These are phyloP conservation scores for Perccottus glenii DNA, from an alignment of 2,113 vertebrate species.

Conservation along the genomic window DNA sequence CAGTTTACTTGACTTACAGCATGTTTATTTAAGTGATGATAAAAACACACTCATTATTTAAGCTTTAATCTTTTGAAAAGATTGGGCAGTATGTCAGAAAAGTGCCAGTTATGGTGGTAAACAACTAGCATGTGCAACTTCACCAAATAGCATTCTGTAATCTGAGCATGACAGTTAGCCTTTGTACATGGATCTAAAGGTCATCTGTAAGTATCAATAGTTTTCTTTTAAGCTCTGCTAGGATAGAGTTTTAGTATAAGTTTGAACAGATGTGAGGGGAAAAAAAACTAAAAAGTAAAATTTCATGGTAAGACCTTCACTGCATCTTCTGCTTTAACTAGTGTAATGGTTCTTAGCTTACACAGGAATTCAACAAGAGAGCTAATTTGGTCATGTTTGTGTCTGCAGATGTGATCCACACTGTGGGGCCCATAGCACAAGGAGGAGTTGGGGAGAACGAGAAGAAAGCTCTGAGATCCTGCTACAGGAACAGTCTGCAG, in stretches of 20 bases:
- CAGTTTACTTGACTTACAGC: background rate
- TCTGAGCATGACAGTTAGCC: background rate
- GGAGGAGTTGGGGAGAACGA: conserved; percentile 69
- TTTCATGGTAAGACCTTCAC: too few species aligned
- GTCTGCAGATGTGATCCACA: conserved; percentile 87
- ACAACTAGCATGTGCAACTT: too few species aligned
- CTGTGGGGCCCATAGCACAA: conserved; percentile 85
- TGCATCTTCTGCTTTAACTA: too few species aligned
- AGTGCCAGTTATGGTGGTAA: too few species aligned
- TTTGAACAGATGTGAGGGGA: too few species aligned
- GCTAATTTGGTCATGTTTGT: conserved; percentile 12
- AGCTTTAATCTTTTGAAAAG: too few species aligned
- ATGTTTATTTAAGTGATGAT: background rate
- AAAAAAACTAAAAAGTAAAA: too few species aligned
- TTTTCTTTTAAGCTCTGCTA: background rate
- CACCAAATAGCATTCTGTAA: background rate
- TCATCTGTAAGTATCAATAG: background rate
- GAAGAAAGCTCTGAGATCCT: conserved; percentile 77
- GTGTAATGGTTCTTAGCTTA: background rate
- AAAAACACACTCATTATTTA: background rate
- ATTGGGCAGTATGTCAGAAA: too few species aligned
- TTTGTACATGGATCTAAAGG: background rate
- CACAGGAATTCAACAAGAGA: background rate
- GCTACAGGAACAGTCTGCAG: conserved; percentile 85
- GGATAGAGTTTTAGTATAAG: too few species aligned